These are phyloP conservation scores for Ornithorhynchus anatinus DNA, from an alignment of 2,113 vertebrate species.

Conservation along the genomic window DNA sequence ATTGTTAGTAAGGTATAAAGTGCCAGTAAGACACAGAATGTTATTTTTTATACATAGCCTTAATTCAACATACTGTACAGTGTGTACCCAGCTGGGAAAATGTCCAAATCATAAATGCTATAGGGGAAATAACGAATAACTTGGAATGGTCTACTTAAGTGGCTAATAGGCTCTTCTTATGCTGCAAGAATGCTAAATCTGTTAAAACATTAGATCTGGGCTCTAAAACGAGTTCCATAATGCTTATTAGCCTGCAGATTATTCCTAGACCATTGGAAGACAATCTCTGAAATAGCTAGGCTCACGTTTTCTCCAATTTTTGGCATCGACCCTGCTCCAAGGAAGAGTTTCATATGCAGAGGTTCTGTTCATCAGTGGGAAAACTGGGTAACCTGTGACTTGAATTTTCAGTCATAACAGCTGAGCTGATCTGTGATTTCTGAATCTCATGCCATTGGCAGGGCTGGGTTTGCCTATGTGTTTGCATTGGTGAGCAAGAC, in stretches of 20 bases:
- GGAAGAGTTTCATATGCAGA: constrained; percentile 29
- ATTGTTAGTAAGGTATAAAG: too few relatives aligned
- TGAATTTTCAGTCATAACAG: constrained; percentile 61
- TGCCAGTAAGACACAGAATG: constrained; percentile 23
- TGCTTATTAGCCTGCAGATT: not conserved
- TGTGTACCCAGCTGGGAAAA: constrained; percentile 32
- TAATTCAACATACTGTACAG: constrained; percentile 30
- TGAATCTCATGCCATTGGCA: constrained; percentile 51
- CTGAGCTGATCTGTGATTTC: constrained; percentile 63
- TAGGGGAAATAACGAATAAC: constrained; percentile 41
- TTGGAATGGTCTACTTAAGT: constrained; percentile 29
- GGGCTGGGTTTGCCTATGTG: constrained; percentile 32
- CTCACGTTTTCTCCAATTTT: not conserved
- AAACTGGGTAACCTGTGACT: constrained; percentile 55
- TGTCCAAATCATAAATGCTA: constrained; percentile 33
- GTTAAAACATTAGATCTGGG: not conserved
- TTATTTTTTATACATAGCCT: constrained; percentile 28
- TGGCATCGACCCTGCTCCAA: constrained; percentile 16
- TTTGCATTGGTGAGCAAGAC: constrained; percentile 54
- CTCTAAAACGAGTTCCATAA: not conserved
- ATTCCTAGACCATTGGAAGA: not conserved
- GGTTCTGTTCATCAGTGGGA: constrained; percentile 42
- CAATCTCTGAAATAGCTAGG: not conserved
- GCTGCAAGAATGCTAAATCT: constrained; percentile 37
- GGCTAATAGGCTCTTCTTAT: constrained; percentile 18